Evolutionary conservation across 2,797 vertebrate genomes (phyloP), one percentile per base, ranked within the genome.

Genomic region (Typhlichthys subterraneus): DNA sequence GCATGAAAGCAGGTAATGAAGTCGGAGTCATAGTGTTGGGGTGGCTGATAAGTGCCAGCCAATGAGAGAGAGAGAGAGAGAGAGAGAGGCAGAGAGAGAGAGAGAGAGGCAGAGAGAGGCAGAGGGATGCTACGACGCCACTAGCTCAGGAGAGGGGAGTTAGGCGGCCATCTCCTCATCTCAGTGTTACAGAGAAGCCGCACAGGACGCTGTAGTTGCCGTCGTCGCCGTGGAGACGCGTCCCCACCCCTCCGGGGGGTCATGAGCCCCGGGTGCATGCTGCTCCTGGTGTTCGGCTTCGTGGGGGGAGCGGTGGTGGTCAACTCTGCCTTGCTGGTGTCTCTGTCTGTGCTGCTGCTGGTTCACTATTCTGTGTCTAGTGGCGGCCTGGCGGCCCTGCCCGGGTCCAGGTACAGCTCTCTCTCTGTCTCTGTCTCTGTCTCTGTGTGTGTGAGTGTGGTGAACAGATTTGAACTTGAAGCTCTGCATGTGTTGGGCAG

Each of bases 261-360:
- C 95, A 99, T 99, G 98, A 98, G 92, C 94, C 97, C 97, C 79
- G 94, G 96, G 86, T 97, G 96, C 92, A 96, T 99, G 97, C 96
- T 99, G 92, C 95, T 99, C 80, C 96, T 98, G 94, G 96, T 99
- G 90, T 99, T 99, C 92, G 97, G 98, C 93, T 98, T 99, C 69
- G 96, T 99, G 78, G 98, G 98, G 80, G 97, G 98, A 88, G 97
- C 97, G 73, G 97, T 99, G 92, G 97, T 99, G 91, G 95, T 99
- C 95, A 99, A 99, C 89, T 99, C 98, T 1, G 97, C 97, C 29
- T 93, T 99, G 70, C 87, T 99, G 87, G 97, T 98, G 0, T 99
- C 98, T 66, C 95, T 99, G 63, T 99, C 97, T 0, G 97, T 99
- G 68, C 91, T 99, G 92, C 94, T 99, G 88, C 94, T 99, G 73